phyloP scores from a whole-genome alignment of 1,140 invertebrate species.

The Dermatophagoides farinae region DNA sequence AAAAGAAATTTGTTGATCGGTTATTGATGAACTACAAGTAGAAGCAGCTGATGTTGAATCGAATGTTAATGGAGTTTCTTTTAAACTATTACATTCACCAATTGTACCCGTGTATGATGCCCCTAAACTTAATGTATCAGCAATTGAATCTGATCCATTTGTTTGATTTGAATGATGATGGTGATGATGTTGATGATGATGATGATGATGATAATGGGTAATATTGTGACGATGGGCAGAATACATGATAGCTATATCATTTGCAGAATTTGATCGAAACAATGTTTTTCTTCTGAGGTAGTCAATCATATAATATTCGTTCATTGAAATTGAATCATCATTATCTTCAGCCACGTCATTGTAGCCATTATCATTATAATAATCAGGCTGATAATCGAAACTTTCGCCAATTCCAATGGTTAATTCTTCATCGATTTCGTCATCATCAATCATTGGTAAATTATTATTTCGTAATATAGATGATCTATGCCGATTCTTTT shows the following conservation, averaged over 20 bases:
- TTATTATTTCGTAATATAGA: not conserved
- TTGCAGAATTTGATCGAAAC: not conserved
- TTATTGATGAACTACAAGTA: too few species aligned
- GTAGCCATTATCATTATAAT: not conserved
- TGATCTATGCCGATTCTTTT: not conserved
- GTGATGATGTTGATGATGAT: too few species aligned
- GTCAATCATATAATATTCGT: not conserved
- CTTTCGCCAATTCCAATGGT: not conserved
- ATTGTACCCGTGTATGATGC: not conserved
- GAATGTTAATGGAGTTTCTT: not conserved
- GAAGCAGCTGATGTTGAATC: not conserved
- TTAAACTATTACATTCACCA: not conserved
- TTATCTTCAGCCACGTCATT: not conserved
- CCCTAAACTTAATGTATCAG: not conserved
- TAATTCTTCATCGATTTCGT: not conserved
- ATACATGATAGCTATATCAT: not conserved
- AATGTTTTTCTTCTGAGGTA: not conserved
- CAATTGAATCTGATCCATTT: too few species aligned
- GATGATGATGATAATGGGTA: too few species aligned
- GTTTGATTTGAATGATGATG: too few species aligned
- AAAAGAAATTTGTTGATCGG: not conserved
- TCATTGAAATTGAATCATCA: not conserved
- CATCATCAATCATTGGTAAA: constrained; percentile 5
- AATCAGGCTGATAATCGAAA: not conserved
- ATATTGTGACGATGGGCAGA: not conserved